Percentiles rank a stretch among this genome's conserved stretches.
Conservation (phyloP, 2,797 vertebrate genomes). For the Propithecus perrieri region DNA sequence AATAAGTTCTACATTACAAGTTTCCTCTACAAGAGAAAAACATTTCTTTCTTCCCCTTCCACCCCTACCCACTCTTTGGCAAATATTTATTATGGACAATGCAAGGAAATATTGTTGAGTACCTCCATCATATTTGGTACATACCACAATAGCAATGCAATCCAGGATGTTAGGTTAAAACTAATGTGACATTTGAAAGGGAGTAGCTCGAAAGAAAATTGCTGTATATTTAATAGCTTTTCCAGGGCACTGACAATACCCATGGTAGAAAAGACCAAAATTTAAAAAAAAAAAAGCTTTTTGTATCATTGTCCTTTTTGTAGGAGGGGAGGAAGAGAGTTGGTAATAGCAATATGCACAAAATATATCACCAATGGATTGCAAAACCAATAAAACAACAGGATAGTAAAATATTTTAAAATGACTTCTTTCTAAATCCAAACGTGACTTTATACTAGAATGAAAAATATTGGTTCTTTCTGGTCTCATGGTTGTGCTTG, state of each 20-base stretch:
- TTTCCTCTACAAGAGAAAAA: constrained; percentile 73
- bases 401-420: constrained; percentile 17
- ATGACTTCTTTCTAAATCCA: background rate
- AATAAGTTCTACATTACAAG: constrained; percentile 73
- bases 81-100: constrained; percentile 80
- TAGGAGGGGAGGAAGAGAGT: background rate
- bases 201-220: background rate
- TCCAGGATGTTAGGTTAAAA: constrained; percentile 65
- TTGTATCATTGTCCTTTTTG: background rate
- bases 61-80: constrained; percentile 62
- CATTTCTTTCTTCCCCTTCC: constrained; percentile 67
- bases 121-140: constrained; percentile 57
- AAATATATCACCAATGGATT: background rate
- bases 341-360: background rate
- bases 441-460: background rate
- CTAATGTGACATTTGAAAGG: constrained; percentile 29
- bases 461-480: background rate
- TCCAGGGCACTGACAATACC: background rate
- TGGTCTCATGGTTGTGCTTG: background rate
- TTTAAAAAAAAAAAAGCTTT: background rate
- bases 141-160: constrained; percentile 60
- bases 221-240: constrained; percentile 37
- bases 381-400: background rate
- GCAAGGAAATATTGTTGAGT: constrained; percentile 65
- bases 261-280: background rate